These are phyloP conservation scores for Netelia inedita DNA, from an alignment of 2,888 invertebrate genomes.

Conservation along the genomic window DNA sequence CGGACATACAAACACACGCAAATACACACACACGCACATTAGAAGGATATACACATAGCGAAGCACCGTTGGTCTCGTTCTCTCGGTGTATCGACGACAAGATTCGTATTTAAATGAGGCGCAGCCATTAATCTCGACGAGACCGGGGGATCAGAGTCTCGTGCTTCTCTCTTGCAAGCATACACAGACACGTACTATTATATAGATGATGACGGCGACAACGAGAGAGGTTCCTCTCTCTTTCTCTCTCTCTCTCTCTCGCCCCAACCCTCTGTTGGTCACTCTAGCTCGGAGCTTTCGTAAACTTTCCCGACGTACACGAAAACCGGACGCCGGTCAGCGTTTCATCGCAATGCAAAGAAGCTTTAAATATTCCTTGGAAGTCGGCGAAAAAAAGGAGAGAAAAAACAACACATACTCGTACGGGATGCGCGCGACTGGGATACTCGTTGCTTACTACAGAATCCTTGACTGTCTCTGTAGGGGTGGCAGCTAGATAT, in stretches of 20 bases:
- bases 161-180: constrained; percentile 67
- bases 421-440: constrained; percentile 17
- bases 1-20: constrained; percentile 54
- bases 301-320: constrained; percentile 70
- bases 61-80: constrained; percentile 61
- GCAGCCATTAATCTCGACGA: constrained; percentile 83
- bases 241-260: constrained; percentile 1
- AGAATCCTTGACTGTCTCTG: constrained; percentile 54
- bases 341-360: constrained; percentile 78
- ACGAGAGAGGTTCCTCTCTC: background rate
- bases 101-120: constrained; percentile 85
- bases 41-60: background rate
- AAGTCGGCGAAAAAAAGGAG: constrained; percentile 61
- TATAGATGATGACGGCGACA: constrained; percentile 8
- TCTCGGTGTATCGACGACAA: constrained; percentile 82
- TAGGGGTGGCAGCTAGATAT: constrained; percentile 15
- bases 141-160: constrained; percentile 81
- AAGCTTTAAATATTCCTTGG: constrained; percentile 74
- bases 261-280: constrained; percentile 43
- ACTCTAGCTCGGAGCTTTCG: constrained; percentile 64
- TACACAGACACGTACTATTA: constrained; percentile 54
- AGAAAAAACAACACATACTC: constrained; percentile 46
- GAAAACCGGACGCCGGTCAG: constrained; percentile 79
- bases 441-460: constrained; percentile 56
- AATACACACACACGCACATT: constrained; percentile 24